Conservation (phyloP, 2,888 invertebrate genomes). For the Tortricodes alternella region DNA sequence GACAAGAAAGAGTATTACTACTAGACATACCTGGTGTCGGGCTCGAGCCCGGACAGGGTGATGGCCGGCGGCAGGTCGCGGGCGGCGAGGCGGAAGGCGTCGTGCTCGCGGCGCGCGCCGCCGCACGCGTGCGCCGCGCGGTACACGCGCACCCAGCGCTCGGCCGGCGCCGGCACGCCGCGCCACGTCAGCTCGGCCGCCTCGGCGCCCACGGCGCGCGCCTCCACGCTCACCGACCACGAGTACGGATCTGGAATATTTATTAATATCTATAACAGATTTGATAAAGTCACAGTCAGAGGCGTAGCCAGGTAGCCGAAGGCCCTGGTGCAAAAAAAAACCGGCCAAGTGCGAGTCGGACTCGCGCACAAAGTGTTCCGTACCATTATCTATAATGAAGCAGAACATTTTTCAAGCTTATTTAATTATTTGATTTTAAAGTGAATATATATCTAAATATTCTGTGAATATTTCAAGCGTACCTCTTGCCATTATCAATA, state of each 20-base stretch:
- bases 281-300: too few relatives aligned
- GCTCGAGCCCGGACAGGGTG: constrained; percentile 60
- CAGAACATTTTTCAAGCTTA: too few relatives aligned
- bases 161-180: constrained; percentile 94
- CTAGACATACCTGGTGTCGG: constrained; percentile 83
- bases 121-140: constrained; percentile 87
- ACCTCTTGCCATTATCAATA: too few relatives aligned
- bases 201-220: constrained; percentile 88
- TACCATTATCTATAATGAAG: too few relatives aligned
- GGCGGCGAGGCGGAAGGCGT: constrained; percentile 67
- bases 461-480: too few relatives aligned
- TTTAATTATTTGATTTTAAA: too few relatives aligned
- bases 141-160: constrained; percentile 95
- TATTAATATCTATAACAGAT: background rate
- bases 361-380: too few relatives aligned
- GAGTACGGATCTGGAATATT: constrained; percentile 87
- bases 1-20: background rate
- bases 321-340: too few relatives aligned
- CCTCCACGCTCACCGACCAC: constrained; percentile 90
- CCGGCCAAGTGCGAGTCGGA: too few relatives aligned
- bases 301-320: too few relatives aligned
- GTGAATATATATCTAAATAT: too few relatives aligned
- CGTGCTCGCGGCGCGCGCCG: constrained; percentile 52
- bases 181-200: constrained; percentile 91
- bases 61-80: constrained; percentile 64